Base-by-base conservation (phyloP, 2,888 invertebrate genomes). In the Beris morrisii region DNA sequence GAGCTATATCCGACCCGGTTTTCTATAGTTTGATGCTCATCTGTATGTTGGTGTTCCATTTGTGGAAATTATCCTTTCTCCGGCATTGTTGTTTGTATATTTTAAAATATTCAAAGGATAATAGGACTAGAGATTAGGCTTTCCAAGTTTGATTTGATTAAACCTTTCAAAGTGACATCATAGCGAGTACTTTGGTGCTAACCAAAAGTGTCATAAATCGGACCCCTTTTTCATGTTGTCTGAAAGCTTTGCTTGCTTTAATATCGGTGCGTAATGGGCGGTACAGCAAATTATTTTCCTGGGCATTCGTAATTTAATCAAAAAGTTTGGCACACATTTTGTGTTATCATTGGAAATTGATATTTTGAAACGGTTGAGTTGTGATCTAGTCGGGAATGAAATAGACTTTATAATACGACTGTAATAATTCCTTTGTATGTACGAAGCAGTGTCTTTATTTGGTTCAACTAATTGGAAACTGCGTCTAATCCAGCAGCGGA, bases 81-180 rank as follows among this genome's bases (percentile, higher is more conserved):
- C 58, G 45, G 12, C 52, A 31, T 38, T 38, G 43, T 52, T 52
- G 38, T 64, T 30, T 54, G 38, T 53, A 43, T 30, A 31, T 64
- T 64, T 64, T 64, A 64, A 64, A 64, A 54, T 64, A 64, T 64
- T 64, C 52, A 64, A 64, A 64, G 64, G 53, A 64, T 53, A 64
- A 64, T 54, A 64, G 64, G 52, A 61, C 53, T 54, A 48, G 48
- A 48, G 48, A 48, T 48, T 48, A 48, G 64, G 64, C 22, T 54
- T 64, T 54, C 64, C 53, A 44, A 64, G 64, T 64, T 64, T 64
- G 64, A 64, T 64, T 64, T 64, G 64, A 53, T 64, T 64, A 64
- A 64, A 64, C 64, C 64, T 64, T 53, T 53, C 38, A 64, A 64
- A 64, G 45, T 64, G 54, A 54, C 54, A 64, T 64, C 64, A 54